Conservation (phyloP, 2,797 vertebrate species). For the Hippoglossus hippoglossus region DNA sequence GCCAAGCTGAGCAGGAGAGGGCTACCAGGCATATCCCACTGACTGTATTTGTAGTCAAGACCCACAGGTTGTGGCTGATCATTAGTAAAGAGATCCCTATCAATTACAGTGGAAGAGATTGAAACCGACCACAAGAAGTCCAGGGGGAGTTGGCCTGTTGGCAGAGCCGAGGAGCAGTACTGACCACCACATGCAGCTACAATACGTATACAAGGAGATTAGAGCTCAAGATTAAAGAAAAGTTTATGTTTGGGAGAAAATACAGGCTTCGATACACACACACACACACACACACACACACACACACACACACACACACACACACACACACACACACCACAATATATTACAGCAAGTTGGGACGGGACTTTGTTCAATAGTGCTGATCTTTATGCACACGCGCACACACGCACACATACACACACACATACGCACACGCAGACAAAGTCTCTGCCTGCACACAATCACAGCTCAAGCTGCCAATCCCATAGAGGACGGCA, state of each 20-base stretch:
- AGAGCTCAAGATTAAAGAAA: slow-evolving; percentile 17
- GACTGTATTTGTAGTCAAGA: slow-evolving; percentile 53
- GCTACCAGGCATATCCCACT: slow-evolving; percentile 55
- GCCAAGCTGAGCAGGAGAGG: slow-evolving; percentile 56
- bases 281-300: background rate
- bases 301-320: background rate
- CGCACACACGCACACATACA: slow-evolving; percentile 24
- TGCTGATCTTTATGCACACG: too few species aligned
- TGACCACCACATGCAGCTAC: slow-evolving; percentile 26
- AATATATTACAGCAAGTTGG: background rate
- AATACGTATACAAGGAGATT: background rate
- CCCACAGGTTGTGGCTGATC: slow-evolving; percentile 65
- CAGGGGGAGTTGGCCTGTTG: slow-evolving; percentile 37
- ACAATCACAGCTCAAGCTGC: slow-evolving; percentile 58
- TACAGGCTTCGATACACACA: background rate
- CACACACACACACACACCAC: background rate
- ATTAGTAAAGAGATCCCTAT: slow-evolving; percentile 77
- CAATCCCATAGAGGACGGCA: slow-evolving; percentile 56
- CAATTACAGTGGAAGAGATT: slow-evolving; percentile 68
- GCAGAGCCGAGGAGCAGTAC: slow-evolving; percentile 16
- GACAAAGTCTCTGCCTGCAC: slow-evolving; percentile 36
- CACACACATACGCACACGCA: slow-evolving; percentile 21
- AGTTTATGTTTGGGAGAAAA: slow-evolving; percentile 7
- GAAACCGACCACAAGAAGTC: slow-evolving; percentile 56
- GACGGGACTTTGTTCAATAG: slow-evolving; percentile 2